A percentile compares a stretch with the other conserved stretches of the same genome.
These are phyloP conservation scores for Spodoptera littoralis DNA, from an alignment of 2,888 invertebrate genomes.

Conservation along the genomic window DNA sequence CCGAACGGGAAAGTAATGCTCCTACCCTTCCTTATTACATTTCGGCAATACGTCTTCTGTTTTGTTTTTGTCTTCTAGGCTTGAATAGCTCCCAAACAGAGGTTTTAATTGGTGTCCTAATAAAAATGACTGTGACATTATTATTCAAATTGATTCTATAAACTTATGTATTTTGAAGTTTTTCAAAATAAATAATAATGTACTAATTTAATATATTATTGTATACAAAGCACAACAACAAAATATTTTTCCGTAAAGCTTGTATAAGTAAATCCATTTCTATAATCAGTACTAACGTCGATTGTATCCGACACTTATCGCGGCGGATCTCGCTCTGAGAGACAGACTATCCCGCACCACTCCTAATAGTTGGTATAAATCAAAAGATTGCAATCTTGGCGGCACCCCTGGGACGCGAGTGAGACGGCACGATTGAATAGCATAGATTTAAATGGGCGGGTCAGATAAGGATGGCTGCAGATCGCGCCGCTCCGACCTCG, in stretches of 20 bases:
- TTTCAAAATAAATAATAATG: too few species aligned
- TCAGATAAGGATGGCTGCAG: conserved; percentile 87
- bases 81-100: conserved; percentile 6
- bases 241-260: conserved; percentile 48
- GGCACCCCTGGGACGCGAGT: conserved; percentile 88
- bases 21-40: conserved; percentile 27
- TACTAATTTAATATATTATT: conserved; percentile 6
- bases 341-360: conserved; percentile 85
- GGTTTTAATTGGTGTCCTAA: conserved; percentile 10
- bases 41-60: conserved; percentile 23
- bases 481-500: conserved; percentile 78
- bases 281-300: conserved; percentile 84
- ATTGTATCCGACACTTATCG: conserved; percentile 84
- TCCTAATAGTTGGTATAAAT: conserved; percentile 89
- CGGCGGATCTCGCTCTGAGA: conserved; percentile 78
- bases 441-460: conserved; percentile 88
- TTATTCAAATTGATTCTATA: background rate
- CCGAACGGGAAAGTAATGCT: conserved; percentile 28
- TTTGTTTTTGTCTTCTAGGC: conserved; percentile 2
- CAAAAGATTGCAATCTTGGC: conserved; percentile 89
- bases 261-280: conserved; percentile 79
- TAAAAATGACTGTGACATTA: conserved; percentile 20
- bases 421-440: conserved; percentile 89
- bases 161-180: too few species aligned
- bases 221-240: conserved; percentile 17